A percentile compares a stretch with the other conserved stretches of the same genome.
Conservation (phyloP, 2,797 vertebrate genomes). For the Micrastur ruficollis region DNA sequence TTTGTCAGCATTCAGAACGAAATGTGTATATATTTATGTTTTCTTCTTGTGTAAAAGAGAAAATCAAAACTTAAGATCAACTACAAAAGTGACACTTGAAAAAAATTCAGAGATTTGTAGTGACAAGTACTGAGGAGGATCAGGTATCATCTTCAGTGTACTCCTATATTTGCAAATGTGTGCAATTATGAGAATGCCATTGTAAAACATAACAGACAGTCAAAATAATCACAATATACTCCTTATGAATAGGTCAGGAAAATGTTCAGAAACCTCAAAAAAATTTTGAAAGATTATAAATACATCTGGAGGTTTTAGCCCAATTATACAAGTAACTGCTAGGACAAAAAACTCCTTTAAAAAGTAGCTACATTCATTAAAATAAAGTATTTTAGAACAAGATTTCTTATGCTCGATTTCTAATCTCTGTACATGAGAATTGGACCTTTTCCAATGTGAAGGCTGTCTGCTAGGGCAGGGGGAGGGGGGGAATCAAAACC, state of each 20-base stretch:
- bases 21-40: background rate
- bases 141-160: background rate
- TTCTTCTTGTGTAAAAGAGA: background rate
- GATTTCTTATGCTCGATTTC: background rate
- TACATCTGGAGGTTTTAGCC: background rate
- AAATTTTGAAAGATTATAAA: background rate
- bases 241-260: background rate
- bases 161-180: background rate
- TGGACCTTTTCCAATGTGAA: background rate
- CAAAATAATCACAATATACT: background rate
- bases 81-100: background rate
- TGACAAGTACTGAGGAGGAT: background rate
- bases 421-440: background rate
- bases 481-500: background rate
- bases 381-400: background rate
- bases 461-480: background rate
- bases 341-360: background rate
- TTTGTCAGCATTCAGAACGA: background rate
- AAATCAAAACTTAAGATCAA: background rate
- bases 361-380: background rate
- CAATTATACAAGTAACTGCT: background rate
- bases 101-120: background rate
- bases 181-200: background rate
- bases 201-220: background rate
- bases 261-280: background rate